Conservation (phyloP, 2,113 vertebrate genomes). For the Acrocephalus kingi region DNA sequence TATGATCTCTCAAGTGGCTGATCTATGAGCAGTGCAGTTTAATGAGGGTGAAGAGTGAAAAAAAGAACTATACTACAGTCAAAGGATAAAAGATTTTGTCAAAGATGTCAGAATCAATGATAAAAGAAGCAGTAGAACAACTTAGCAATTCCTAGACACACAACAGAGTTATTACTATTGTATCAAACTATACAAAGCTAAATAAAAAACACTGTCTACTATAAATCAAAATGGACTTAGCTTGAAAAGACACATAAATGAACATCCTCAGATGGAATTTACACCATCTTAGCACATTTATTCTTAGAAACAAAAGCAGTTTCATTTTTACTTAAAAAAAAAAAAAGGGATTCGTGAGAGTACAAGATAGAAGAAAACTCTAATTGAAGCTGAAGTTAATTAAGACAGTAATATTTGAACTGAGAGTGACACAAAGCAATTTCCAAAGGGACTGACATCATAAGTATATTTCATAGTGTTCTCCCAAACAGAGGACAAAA, state of each 20-base stretch:
- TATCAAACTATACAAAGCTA: background rate
- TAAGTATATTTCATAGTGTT: background rate
- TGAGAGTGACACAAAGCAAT: background rate
- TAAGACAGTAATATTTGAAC: background rate
- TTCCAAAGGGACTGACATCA: background rate
- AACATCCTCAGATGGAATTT: background rate
- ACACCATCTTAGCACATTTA: background rate
- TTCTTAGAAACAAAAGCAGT: background rate
- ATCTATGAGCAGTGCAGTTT: background rate
- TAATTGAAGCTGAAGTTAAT: background rate
- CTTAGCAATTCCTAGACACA: background rate
- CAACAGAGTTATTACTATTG: background rate
- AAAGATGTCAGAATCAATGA: background rate
- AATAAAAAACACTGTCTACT: background rate
- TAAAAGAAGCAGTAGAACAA: background rate
- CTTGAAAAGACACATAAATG: background rate
- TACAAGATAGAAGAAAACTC: background rate
- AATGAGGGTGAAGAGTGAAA: background rate
- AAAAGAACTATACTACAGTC: background rate
- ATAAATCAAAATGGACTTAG: background rate
- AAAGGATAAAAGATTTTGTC: background rate
- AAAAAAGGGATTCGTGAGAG: background rate
- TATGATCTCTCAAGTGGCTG: background rate
- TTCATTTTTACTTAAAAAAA: background rate
- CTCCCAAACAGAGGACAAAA: background rate